Evolutionary conservation across 2,888 invertebrate species (phyloP), one percentile per base, ranked within the genome.

Genomic region (Eupithecia abbreviata): DNA sequence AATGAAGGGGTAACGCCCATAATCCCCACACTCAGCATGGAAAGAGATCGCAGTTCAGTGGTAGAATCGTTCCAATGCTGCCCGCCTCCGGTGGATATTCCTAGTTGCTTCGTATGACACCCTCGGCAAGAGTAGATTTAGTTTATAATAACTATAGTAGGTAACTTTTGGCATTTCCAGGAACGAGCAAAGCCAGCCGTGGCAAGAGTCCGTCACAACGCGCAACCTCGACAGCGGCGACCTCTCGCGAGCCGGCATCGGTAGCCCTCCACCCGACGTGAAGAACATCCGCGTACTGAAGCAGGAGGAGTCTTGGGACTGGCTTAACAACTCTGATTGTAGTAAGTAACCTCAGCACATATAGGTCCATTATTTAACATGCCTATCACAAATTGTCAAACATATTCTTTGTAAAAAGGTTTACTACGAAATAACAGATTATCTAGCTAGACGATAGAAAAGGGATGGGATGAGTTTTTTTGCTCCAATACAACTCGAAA

Each of bases 161-260:
- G 55, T n/a, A 55, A 0, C 55, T 62, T 58, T 62, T 62, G 18
- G 10, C 12, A 62, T 62, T 82, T 82, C 7, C 80, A 94, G 94
- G 94, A 93, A 90, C 81, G 94, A 94, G 77, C 90, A 92, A 76
- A 86, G 84, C 13, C 93, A 92, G 80, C 91, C 93, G n/a, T 89
- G 90, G 88, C 89, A 90, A 79, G 90, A 91, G 49, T 93, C 94
- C 0, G 89, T 94, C 12, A 87, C 94, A 0, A 85, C 93, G 2
- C 88, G 91, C 49, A 93, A 93, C 80, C 70, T 93, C 78, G 92
- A 93, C 79, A 79, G 90, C 0, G 88, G 91, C 18, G 94, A 95
- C 77, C 83, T 95, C 51, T 95, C 94, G 0, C 88, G 89, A 42
- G 92, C 92, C 47, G 94, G 94, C 4, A 86, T 94, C 6, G 86